Percentiles rank a stretch among this genome's conserved stretches.
Conservation (phyloP, 2,797 vertebrate genomes). For the Alauda arvensis region DNA sequence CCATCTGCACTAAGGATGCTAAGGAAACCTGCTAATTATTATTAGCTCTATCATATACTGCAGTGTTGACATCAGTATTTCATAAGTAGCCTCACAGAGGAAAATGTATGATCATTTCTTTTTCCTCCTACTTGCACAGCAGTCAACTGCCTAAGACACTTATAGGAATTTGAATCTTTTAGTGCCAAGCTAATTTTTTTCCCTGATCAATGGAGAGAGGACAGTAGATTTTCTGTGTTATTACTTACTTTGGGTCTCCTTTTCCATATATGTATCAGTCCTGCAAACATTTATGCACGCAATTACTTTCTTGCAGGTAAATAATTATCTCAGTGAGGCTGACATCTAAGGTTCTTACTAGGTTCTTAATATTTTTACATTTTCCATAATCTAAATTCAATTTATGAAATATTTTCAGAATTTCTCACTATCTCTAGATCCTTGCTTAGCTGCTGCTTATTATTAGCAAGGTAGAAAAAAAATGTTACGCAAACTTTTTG, state of each 20-base stretch:
- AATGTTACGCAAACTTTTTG: background rate
- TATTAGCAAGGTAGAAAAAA: background rate
- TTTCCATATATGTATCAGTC: background rate
- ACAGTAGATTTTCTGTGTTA: background rate
- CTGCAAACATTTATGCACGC: background rate
- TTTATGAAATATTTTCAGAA: background rate
- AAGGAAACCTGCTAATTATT: constrained; percentile 24
- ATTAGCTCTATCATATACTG: background rate
- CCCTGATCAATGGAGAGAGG: background rate
- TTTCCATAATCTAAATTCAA: background rate
- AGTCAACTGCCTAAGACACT: background rate
- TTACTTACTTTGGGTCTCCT: background rate
- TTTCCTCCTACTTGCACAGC: background rate
- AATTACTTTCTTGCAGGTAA: background rate
- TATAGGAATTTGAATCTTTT: background rate
- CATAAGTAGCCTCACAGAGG: background rate
- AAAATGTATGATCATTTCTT: background rate
- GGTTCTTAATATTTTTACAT: background rate
- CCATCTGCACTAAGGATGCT: background rate
- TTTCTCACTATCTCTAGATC: background rate
- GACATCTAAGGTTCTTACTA: background rate
- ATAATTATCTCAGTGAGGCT: background rate
- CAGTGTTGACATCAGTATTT: background rate
- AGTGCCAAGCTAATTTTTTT: background rate
- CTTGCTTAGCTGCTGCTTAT: background rate